Evolutionary conservation across 1,140 invertebrate genomes (phyloP), one percentile per base, ranked within the genome.

Genomic region (Gonatopus flavifemur): DNA sequence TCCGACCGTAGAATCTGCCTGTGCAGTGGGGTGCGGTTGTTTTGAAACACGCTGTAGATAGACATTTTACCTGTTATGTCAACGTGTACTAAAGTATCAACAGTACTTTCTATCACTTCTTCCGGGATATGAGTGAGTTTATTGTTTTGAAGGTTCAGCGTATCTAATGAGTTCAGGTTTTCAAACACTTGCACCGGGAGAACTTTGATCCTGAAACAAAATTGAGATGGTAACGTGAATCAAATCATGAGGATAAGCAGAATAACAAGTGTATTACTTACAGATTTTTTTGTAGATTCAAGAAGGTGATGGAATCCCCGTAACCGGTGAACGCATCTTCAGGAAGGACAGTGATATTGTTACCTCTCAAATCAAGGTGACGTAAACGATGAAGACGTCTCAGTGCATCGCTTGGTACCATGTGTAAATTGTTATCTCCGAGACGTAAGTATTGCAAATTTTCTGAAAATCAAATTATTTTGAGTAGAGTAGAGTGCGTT

Each of bases 231-330:
- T 37, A 13, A 18, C 35, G 18, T 12, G 18, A 44, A 51, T 45
- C 33, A 45, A 35, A 47, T n/a, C n/a, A n/a, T n/a, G 35, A 36
- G 15, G 9, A n/a, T n/a, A n/a, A n/a, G n/a, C n/a, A n/a, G n/a
- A n/a, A n/a, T n/a, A n/a, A n/a, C n/a, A n/a, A n/a, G n/a, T n/a
- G 46, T 22, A 22, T 52, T 59, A 68, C 78, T 87, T 81, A 94
- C 92, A 89, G 86, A 74, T 96, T 95, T 74, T 94, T 93, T 63
- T 94, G 91, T 24, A 96, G 75, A 67, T 93, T 92, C 4, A 96
- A 82, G 74, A 93, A 94, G 3, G 92, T 93, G 35, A 96, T 89
- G 1, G 90, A 91, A 69, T 91, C 89, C n/a, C 92, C 92, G 62
- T 88, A 95, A 16, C 89, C 87, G n/a, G 86, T 83, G 70, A 96